Conservation (phyloP, 2,888 invertebrate species). For the Bruchidius siliquastri region DNA sequence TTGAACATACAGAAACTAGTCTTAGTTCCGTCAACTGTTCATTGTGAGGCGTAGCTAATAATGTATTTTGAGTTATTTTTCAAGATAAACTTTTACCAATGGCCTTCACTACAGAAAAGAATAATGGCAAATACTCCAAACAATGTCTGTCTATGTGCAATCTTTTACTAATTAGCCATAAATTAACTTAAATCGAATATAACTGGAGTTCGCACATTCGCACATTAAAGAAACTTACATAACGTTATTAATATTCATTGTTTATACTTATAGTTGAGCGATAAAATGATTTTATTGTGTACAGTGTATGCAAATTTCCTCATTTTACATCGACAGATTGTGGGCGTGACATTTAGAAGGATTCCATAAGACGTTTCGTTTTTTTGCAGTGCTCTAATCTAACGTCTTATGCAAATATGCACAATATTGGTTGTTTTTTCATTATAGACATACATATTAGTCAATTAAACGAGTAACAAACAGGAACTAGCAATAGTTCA, state of each 20-base stretch:
- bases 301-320: not conserved
- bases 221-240: not conserved
- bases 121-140: no score
- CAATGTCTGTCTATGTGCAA: not conserved
- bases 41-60: no score
- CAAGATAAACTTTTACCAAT: no score
- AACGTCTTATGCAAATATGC: not conserved
- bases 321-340: not conserved
- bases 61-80: no score
- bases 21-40: no score
- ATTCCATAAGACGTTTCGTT: not conserved
- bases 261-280: not conserved
- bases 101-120: no score
- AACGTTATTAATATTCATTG: not conserved
- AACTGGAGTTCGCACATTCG: not conserved
- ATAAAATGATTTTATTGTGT: not conserved
- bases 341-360: not conserved
- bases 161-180: not conserved
- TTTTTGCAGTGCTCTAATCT: not conserved
- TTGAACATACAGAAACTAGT: no score
- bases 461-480: no score
- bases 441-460: no score
- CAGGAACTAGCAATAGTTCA: no score
- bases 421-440: not conserved
- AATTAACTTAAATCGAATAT: not conserved